Conservation (phyloP, 2,113 vertebrate genomes). For the Tylochromis polylepis region DNA sequence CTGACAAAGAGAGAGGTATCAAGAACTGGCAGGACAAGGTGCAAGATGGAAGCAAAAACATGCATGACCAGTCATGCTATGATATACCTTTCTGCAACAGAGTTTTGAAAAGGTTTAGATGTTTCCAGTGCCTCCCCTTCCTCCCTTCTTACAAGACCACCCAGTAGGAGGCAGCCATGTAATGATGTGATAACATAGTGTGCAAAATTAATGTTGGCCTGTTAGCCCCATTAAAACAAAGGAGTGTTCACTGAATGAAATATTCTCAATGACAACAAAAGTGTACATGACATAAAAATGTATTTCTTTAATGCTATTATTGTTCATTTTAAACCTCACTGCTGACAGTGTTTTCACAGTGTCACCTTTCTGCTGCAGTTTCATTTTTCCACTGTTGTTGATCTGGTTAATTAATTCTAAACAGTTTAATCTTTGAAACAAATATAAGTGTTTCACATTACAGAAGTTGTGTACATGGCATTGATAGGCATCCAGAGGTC, state of each 20-base stretch:
- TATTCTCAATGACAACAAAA: not conserved
- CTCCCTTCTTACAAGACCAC: constrained; percentile 56
- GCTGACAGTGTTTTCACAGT: not conserved
- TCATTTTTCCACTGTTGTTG: not conserved
- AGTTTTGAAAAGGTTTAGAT: constrained; percentile 41
- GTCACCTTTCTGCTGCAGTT: not conserved
- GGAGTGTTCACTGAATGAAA: not conserved
- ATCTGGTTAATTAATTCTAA: not conserved
- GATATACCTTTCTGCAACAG: constrained; percentile 63
- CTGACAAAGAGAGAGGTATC: constrained; percentile 70
- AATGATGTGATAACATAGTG: not conserved
- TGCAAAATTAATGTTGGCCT: not conserved
- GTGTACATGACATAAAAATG: not conserved
- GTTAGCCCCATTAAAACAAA: not conserved
- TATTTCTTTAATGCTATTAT: not conserved
- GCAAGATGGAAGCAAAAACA: not conserved
- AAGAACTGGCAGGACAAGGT: constrained; percentile 56
- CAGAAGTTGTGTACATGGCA: not conserved
- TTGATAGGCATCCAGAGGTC: not conserved
- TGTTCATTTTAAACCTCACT: not conserved
- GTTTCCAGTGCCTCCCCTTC: constrained; percentile 67
- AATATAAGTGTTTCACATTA: not conserved
- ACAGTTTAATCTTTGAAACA: not conserved
- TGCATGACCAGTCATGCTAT: constrained; percentile 63
- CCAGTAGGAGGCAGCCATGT: not conserved